Percentiles rank a stretch among this genome's conserved stretches.
Conservation (phyloP, 2,888 invertebrate genomes). For the Abscondita cerata region DNA sequence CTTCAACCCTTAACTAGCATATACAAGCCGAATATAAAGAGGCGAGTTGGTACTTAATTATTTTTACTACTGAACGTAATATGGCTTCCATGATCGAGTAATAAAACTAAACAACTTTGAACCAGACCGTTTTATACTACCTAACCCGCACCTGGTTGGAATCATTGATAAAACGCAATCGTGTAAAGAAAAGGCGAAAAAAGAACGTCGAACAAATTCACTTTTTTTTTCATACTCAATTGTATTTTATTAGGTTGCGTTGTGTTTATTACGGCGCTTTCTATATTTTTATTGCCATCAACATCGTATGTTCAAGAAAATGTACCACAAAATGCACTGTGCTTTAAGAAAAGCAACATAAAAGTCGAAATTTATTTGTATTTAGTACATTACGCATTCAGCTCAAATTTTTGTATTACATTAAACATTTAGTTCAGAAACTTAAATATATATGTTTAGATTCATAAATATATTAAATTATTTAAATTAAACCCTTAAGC, state of each 20-base stretch:
- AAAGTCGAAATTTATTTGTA: too few relatives aligned
- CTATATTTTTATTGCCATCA: neutral
- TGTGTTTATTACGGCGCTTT: neutral
- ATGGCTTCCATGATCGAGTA: constrained; percentile 35
- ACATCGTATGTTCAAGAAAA: too few relatives aligned
- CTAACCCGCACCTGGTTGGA: constrained; percentile 26
- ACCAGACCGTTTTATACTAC: constrained; percentile 26
- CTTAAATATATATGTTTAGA: too few relatives aligned
- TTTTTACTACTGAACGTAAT: constrained; percentile 20
- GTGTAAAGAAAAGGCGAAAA: neutral
- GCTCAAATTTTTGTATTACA: too few relatives aligned
- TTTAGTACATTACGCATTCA: too few relatives aligned
- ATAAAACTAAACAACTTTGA: constrained; percentile 43
- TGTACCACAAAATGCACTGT: too few relatives aligned
- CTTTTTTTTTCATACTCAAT: too few relatives aligned
- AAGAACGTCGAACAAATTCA: neutral
- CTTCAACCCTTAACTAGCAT: neutral
- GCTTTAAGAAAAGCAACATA: too few relatives aligned
- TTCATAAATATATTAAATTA: too few relatives aligned
- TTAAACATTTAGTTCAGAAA: too few relatives aligned
- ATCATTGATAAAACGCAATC: constrained; percentile 25
- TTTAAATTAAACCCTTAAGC: too few relatives aligned
- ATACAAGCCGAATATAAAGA: constrained; percentile 12
- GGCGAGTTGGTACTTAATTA: constrained; percentile 21
- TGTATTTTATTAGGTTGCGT: neutral